A percentile compares a stretch with the other conserved stretches of the same genome.
phyloP scores from a whole-genome alignment of 2,888 invertebrate species.

The Agelastica alni region DNA sequence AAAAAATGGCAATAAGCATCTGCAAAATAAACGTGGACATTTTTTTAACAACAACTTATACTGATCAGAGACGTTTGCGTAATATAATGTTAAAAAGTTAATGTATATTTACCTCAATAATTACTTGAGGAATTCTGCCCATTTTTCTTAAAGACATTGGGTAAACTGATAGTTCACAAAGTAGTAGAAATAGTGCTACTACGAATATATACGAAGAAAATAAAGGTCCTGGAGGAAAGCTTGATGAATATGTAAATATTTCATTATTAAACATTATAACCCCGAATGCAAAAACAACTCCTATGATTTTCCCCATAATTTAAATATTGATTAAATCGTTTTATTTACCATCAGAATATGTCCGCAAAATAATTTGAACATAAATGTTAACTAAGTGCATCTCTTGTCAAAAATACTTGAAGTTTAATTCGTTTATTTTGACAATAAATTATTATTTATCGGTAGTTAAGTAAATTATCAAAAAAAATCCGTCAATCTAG shows the following conservation, averaged over 20 bases:
- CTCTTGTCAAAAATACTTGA: not conserved
- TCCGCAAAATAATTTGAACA: not conserved
- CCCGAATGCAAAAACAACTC: constrained; percentile 46
- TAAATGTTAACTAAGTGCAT: not conserved
- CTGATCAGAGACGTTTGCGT: too few species aligned
- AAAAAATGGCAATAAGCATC: constrained; percentile 46
- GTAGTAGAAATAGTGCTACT: constrained; percentile 45
- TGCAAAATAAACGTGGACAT: constrained; percentile 35
- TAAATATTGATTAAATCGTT: too few species aligned
- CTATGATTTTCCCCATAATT: constrained; percentile 48
- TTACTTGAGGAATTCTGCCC: constrained; percentile 37
- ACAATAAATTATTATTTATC: not conserved
- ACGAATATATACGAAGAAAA: constrained; percentile 49
- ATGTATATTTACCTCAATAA: constrained; percentile 46
- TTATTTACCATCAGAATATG: not conserved
- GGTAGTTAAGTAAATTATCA: not conserved
- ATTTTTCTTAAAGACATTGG: constrained; percentile 46
- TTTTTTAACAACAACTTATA: not conserved
- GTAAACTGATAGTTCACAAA: constrained; percentile 48
- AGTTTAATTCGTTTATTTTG: not conserved
- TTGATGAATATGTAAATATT: constrained; percentile 45
- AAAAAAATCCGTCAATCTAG: not conserved
- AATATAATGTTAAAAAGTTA: too few species aligned
- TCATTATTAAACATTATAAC: constrained; percentile 45
- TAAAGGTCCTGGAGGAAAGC: constrained; percentile 44